Base-by-base conservation (phyloP, 2,113 vertebrate species). In the Chauna torquata region DNA sequence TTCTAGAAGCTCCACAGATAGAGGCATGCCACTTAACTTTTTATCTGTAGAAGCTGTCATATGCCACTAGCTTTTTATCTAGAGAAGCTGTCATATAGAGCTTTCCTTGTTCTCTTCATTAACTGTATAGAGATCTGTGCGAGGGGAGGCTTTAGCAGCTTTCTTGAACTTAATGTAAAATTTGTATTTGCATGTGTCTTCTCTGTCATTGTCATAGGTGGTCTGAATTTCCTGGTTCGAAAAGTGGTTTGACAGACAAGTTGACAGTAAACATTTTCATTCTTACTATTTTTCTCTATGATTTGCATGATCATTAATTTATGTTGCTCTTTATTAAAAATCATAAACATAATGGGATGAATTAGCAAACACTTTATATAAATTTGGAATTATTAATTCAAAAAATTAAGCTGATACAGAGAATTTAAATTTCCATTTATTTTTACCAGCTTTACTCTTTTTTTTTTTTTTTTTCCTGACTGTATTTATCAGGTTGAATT, bases 251-350 rank as follows among this genome's bases (percentile, higher is more conserved):
- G 38, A 6, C 34, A 49, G 34, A 20, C 15, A 74, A 58, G 2
- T 77, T 54, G 59, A 2, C 25, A 69, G 28, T 54, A 90, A 87
- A 79, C 0, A 1, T 52, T 59, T 76, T 61, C 0, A 0, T 82
- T 76, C 12, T 30, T 49, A 11, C 7, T 68, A 4, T 79, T 90
- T 58, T 88, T 62, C 9, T 81, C 68, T 20, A 0, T 61, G 24
- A 68, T 42, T 1, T 1, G 5, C 7, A 14, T 58, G 28, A n/a
- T 80, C 36, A 24, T 36, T 49, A 5, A 17, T 36, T 82, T 65
- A 52, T 30, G 14, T 80, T 14, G 4, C 12, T 69, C 13, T 77
- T 83, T 69, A 18, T 50, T 76, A 74, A 62, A 57, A 66, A 8
- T 49, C 11, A 22, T 32, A 28, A 93, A 68, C 16, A 44, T 72